phyloP scores from a whole-genome alignment of 2,113 vertebrate species.

The Machaerirhynchus nigripectus region DNA sequence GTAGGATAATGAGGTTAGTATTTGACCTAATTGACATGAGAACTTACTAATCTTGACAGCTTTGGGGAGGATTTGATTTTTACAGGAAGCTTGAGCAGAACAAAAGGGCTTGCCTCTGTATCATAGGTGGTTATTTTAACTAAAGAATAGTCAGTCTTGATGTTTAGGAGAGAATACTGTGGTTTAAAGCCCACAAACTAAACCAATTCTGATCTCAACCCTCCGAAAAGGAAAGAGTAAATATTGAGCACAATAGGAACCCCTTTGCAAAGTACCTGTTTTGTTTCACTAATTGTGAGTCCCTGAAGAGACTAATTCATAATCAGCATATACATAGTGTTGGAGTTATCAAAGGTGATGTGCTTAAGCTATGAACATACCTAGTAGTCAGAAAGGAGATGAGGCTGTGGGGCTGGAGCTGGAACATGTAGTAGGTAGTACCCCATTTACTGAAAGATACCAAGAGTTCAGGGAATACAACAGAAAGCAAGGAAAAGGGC shows the following conservation, averaged over 20 bases:
- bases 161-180: background rate
- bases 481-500: background rate
- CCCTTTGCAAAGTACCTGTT: background rate
- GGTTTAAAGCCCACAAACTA: background rate
- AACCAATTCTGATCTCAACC: background rate
- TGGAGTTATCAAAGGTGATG: background rate
- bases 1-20: background rate
- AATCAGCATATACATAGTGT: too few species aligned
- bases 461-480: background rate
- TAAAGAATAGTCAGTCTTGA: background rate
- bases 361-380: background rate
- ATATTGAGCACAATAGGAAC: background rate
- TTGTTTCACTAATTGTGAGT: background rate
- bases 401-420: background rate
- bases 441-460: background rate
- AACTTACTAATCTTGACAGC: background rate
- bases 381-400: background rate
- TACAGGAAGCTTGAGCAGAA: background rate
- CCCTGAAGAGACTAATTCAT: background rate
- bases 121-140: background rate
- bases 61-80: background rate
- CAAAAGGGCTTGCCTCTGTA: background rate
- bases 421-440: background rate
- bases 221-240: background rate
- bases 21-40: constrained; percentile 20